A percentile compares a stretch with the other conserved stretches of the same genome.
phyloP scores from a whole-genome alignment of 2,113 vertebrate species.

The Micromys minutus region DNA sequence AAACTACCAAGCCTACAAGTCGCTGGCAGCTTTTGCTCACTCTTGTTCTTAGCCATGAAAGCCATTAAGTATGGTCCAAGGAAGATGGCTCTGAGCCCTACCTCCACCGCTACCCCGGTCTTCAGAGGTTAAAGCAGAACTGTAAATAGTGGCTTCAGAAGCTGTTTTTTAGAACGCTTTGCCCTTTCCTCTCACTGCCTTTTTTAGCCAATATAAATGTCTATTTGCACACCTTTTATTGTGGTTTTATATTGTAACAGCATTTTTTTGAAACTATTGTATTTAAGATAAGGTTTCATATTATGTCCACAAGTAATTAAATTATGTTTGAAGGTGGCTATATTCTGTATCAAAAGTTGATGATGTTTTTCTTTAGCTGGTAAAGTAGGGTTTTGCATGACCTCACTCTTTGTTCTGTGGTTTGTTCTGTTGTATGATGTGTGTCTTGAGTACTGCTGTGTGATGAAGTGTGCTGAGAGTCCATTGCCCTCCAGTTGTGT shows the following conservation, averaged over 20 bases:
- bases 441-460: not conserved
- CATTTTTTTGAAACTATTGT: constrained; percentile 68
- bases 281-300: constrained; percentile 71
- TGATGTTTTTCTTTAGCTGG: constrained; percentile 39
- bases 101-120: not conserved
- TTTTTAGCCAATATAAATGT: constrained; percentile 43
- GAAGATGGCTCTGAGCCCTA: not conserved
- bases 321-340: constrained; percentile 61
- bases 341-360: constrained; percentile 51
- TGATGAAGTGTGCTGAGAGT: not conserved
- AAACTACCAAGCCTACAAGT: not conserved
- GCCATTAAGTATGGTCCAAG: not conserved
- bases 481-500: not conserved
- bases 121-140: not conserved
- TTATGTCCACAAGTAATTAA: constrained; percentile 63
- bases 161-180: not conserved
- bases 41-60: not conserved
- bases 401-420: constrained; percentile 13
- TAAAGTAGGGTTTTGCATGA: constrained; percentile 71
- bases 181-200: not conserved
- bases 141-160: constrained; percentile 53
- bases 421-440: not conserved
- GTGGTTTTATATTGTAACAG: constrained; percentile 65
- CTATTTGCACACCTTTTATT: constrained; percentile 44
- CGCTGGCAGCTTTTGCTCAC: not conserved